phyloP scores from a whole-genome alignment of 2,797 vertebrate species.

The Dermochelys coriacea region DNA sequence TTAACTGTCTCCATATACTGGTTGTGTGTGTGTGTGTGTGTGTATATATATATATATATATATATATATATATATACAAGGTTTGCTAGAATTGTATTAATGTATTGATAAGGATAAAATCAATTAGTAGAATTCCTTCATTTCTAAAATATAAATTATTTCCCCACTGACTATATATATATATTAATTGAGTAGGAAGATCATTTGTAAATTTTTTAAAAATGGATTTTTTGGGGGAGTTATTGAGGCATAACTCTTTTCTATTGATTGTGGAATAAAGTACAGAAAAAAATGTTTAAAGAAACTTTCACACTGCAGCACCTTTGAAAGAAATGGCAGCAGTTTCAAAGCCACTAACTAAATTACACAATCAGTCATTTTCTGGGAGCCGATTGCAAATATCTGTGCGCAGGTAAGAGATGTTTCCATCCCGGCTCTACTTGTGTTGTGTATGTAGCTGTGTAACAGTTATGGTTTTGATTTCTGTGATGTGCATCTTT shows the following conservation, averaged over 20 bases:
- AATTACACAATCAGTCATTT: not conserved
- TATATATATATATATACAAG: no score
- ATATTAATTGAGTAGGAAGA: not conserved
- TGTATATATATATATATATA: accelerated
- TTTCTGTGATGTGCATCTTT: not conserved
- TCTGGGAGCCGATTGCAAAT: not conserved
- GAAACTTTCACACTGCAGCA: not conserved
- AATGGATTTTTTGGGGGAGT: not conserved
- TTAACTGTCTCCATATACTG: not conserved
- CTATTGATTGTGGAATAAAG: not conserved
- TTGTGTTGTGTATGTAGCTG: accelerated
- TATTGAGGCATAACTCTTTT: not conserved
- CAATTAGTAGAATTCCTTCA: not conserved
- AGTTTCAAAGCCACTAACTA: not conserved
- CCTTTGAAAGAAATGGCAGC: not conserved
- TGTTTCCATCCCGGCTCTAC: not conserved
- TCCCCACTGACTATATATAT: not conserved
- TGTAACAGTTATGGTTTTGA: not conserved
- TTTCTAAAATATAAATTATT: not conserved
- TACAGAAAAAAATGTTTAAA: not conserved
- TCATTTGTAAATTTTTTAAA: not conserved
- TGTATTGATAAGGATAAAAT: not conserved
- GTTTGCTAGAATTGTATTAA: not conserved
- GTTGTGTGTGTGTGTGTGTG: not conserved
- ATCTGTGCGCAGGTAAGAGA: not conserved